These are phyloP conservation scores for Nixonia krombeini DNA, from an alignment of 1,140 invertebrate genomes.

Conservation along the genomic window DNA sequence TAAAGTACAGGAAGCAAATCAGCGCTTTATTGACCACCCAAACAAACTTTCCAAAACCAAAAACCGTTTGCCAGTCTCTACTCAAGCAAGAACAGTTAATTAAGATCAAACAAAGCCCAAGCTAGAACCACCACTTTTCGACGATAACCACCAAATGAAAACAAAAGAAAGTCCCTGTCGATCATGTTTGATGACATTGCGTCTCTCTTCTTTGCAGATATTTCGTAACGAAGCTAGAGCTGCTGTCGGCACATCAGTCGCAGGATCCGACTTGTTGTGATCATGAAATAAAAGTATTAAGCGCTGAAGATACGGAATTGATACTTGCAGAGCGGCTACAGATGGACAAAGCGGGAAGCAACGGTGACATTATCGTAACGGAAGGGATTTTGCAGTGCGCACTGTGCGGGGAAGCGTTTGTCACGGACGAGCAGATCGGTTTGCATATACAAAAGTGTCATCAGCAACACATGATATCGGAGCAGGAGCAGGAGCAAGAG, in stretches of 20 bases:
- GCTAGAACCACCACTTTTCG: neutral
- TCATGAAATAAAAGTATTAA: slow-evolving; percentile 53
- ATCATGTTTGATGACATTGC: slow-evolving; percentile 56
- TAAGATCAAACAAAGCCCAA: neutral
- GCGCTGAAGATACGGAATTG: slow-evolving; percentile 45
- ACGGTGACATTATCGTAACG: slow-evolving; percentile 39
- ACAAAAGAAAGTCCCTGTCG: slow-evolving; percentile 9
- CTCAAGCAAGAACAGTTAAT: neutral
- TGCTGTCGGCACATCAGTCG: slow-evolving; percentile 32
- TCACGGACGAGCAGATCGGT: slow-evolving; percentile 61
- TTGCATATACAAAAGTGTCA: slow-evolving; percentile 37
- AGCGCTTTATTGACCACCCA: slow-evolving; percentile 1
- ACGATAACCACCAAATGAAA: slow-evolving; percentile 5
- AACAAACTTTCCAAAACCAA: neutral
- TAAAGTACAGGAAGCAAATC: neutral
- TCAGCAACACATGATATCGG: neutral
- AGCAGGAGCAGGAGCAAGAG: neutral
- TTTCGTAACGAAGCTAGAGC: slow-evolving; percentile 60
- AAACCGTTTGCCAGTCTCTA: no score
- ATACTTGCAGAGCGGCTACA: slow-evolving; percentile 44
- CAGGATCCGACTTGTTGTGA: slow-evolving; percentile 45
- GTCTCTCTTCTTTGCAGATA: slow-evolving; percentile 70
- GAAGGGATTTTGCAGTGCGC: slow-evolving; percentile 51
- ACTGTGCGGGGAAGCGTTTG: slow-evolving; percentile 65
- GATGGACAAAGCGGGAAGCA: slow-evolving; percentile 32